Percentiles rank a stretch among this genome's conserved stretches.
These are phyloP conservation scores for Nylanderia fulva DNA, from an alignment of 1,140 invertebrate genomes.

Conservation along the genomic window DNA sequence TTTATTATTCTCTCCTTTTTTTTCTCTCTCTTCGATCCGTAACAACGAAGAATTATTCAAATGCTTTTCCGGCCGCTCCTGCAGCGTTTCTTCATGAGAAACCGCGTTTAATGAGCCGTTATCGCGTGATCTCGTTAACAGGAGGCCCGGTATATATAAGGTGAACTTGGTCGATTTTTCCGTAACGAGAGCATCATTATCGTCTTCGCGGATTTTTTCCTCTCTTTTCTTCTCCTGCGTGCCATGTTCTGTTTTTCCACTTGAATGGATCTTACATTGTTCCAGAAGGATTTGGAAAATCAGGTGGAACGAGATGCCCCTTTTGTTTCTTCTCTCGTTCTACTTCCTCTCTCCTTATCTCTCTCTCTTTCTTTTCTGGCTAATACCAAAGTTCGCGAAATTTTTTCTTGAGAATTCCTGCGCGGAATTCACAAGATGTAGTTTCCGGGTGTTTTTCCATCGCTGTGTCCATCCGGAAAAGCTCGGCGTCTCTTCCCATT, in stretches of 20 bases:
- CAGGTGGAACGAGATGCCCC: neutral
- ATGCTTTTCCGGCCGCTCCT: neutral
- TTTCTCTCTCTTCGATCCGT: too few relatives aligned
- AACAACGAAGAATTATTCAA: neutral
- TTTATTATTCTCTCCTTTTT: neutral
- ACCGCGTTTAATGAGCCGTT: slow-evolving; percentile 49
- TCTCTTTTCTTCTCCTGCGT: neutral
- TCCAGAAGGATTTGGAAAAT: slow-evolving; percentile 48
- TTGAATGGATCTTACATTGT: neutral
- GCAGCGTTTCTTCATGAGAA: slow-evolving; percentile 12
- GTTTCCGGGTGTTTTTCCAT: slow-evolving; percentile 17
- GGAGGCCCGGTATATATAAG: slow-evolving; percentile 43
- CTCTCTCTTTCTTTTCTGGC: neutral
- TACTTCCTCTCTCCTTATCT: neutral
- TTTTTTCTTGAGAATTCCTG: slow-evolving; percentile 14
- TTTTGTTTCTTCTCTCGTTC: neutral
- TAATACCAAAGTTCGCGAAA: slow-evolving; percentile 24
- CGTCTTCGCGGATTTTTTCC: slow-evolving; percentile 23
- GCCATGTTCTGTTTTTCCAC: slow-evolving; percentile 1
- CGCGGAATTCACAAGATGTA: neutral
- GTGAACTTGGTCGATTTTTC: slow-evolving; percentile 26
- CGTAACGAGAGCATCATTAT: slow-evolving; percentile 53
- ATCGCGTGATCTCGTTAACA: slow-evolving; percentile 40
- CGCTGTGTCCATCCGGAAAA: slow-evolving; percentile 3
- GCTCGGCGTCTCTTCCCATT: neutral